Evolutionary conservation across 2,888 invertebrate species (phyloP).

Genomic region (Sepiola atlantica): DNA sequence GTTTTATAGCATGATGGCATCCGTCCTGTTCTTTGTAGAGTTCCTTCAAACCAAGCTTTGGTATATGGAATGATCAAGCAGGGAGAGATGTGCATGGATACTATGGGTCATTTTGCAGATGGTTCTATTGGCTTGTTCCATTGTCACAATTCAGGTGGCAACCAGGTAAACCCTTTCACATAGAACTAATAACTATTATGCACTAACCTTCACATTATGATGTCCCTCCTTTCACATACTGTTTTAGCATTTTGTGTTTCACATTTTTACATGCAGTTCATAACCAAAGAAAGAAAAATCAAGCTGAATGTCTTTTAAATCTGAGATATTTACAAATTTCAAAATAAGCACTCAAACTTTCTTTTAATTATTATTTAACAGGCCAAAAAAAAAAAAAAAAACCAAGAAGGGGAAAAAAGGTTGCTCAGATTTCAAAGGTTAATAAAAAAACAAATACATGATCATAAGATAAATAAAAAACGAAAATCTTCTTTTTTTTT

Average conservation of each 20-base stretch:
- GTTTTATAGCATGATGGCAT: background rate
- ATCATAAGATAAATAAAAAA: background rate
- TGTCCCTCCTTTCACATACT: background rate
- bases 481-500: too few species aligned
- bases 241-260: background rate
- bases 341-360: too few species aligned
- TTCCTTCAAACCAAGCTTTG: conserved; percentile 78
- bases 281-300: background rate
- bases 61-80: conserved; percentile 86
- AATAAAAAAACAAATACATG: background rate
- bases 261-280: background rate
- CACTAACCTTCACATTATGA: background rate
- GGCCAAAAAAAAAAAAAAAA: too few species aligned
- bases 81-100: conserved; percentile 87
- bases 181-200: background rate
- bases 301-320: background rate
- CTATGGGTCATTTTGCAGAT: conserved; percentile 92
- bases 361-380: too few species aligned
- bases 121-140: conserved; percentile 89
- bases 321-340: background rate
- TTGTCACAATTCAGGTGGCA: conserved; percentile 96
- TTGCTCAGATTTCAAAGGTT: background rate
- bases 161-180: conserved; percentile 81
- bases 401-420: background rate
- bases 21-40: conserved; percentile 59